These are phyloP conservation scores for Molossus molossus DNA, from an alignment of 2,797 vertebrate genomes.

Conservation along the genomic window DNA sequence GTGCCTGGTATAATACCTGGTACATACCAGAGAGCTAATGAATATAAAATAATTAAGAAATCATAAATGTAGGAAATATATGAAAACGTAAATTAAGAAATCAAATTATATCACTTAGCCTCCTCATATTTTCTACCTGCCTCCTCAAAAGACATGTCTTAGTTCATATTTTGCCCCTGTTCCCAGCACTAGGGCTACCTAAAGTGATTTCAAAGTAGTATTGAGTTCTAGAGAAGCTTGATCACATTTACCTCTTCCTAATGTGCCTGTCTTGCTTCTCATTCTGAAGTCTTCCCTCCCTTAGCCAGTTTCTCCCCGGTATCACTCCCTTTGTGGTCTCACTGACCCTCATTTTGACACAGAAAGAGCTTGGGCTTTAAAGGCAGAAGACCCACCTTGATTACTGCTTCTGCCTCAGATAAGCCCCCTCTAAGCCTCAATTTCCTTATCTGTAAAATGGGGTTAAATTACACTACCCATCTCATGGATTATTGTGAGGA, in stretches of 20 bases:
- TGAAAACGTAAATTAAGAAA: not conserved
- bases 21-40: not conserved
- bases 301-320: not conserved
- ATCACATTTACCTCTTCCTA: not conserved
- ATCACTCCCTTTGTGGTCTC: not conserved
- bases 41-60: constrained; percentile 40
- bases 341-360: not conserved
- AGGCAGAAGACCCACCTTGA: constrained; percentile 15
- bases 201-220: constrained; percentile 34
- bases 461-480: not conserved
- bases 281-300: not conserved
- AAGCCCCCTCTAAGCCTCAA: not conserved
- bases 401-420: not conserved
- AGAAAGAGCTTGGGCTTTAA: constrained; percentile 7
- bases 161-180: constrained; percentile 6
- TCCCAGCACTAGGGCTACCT: not conserved
- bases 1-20: not conserved
- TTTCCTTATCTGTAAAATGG: constrained; percentile 57
- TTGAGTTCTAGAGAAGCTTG: not conserved
- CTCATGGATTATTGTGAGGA: not conserved
- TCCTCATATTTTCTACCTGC: constrained; percentile 7
- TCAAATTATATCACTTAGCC: not conserved
- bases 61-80: not conserved
- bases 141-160: constrained; percentile 35
- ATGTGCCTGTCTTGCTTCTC: not conserved